Evolutionary conservation across 2,888 invertebrate genomes (phyloP), one percentile per base, ranked within the genome.

Genomic region (Thysanoteuthis rhombus): DNA sequence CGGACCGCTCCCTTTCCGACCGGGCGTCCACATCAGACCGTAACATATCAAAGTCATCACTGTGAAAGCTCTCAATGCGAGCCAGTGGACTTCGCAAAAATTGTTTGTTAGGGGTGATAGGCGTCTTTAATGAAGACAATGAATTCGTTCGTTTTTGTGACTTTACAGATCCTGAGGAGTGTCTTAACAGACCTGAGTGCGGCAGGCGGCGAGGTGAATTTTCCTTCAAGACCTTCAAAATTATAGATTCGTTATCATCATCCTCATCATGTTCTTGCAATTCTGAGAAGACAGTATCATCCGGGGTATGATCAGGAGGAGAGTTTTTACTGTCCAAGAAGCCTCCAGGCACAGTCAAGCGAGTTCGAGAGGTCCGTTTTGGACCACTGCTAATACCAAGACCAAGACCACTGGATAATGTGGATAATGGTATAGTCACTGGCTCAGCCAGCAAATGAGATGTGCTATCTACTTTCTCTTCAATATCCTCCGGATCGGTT

Each of bases 31-130:
- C 58, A 47, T 93, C 95, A 93, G 95, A 94, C 93, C 94, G 95
- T 94, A 94, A 95, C 92, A 93, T 94, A 93, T 96, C 96, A 94
- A 96, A 96, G 94, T 96, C 96, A 93, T 96, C 96, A 95, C 96
- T 96, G 94, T 96, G 96, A 94, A 96, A 96, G 94, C 96, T 96
- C 94, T 96, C 96, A 93, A 96, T 96, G 19, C 96, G 95, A 93
- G 96, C 96, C 93, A 93, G 93, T 25, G 93, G 93, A 58, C 93
- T 93, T 36, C 93, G 58, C 38, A 93, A 58, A 94, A 95, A 95
- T 95, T 96, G 95, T 95, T 96, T 95, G 28, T 95, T 95, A 22
- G 96, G 96, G 58, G 96, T 95, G 93, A 96, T 95, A 47, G 96
- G 96, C 38, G 96, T 96, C 93, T 95, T 95, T 93, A 96, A 95